Evolutionary conservation across 2,113 vertebrate species (phyloP).

Genomic region (Conger conger): DNA sequence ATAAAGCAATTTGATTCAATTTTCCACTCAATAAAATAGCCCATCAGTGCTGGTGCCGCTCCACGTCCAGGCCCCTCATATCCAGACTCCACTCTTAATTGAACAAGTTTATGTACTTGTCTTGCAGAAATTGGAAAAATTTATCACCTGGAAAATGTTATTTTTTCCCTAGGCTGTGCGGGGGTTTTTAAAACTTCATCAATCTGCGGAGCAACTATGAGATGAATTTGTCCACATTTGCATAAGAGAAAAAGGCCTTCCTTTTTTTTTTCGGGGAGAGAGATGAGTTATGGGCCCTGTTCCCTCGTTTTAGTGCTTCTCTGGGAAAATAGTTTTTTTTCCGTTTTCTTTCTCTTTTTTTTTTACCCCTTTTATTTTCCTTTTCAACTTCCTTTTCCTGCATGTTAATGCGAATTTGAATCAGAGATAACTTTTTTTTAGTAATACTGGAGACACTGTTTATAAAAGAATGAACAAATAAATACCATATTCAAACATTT

Average conservation of each 20-base stretch:
- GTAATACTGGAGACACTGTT: too few relatives aligned
- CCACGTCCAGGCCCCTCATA: slow-evolving; percentile 80
- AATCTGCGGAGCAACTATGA: slow-evolving; percentile 84
- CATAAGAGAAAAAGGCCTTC: slow-evolving; percentile 44
- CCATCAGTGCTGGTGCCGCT: slow-evolving; percentile 83
- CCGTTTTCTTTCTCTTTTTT: not conserved
- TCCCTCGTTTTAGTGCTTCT: slow-evolving; percentile 36
- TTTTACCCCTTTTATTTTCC: not conserved
- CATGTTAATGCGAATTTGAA: not conserved
- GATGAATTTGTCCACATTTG: slow-evolving; percentile 76
- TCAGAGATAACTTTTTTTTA: not conserved
- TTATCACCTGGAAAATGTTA: slow-evolving; percentile 96
- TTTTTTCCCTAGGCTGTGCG: slow-evolving; percentile 79
- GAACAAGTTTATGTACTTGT: slow-evolving; percentile 91
- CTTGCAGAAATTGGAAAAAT: slow-evolving; percentile 79
- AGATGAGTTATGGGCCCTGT: slow-evolving; percentile 43
- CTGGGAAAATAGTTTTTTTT: not conserved
- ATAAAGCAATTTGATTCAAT: slow-evolving; percentile 95
- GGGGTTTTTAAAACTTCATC: slow-evolving; percentile 88
- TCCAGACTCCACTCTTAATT: slow-evolving; percentile 80
- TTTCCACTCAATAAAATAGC: slow-evolving; percentile 97
- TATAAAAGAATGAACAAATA: too few relatives aligned
- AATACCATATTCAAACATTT: too few relatives aligned
- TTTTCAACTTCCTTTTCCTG: not conserved
- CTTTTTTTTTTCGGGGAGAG: slow-evolving; percentile 25